Evolutionary conservation across 2,113 vertebrate genomes (phyloP).

Genomic region (Phainopepla nitens): DNA sequence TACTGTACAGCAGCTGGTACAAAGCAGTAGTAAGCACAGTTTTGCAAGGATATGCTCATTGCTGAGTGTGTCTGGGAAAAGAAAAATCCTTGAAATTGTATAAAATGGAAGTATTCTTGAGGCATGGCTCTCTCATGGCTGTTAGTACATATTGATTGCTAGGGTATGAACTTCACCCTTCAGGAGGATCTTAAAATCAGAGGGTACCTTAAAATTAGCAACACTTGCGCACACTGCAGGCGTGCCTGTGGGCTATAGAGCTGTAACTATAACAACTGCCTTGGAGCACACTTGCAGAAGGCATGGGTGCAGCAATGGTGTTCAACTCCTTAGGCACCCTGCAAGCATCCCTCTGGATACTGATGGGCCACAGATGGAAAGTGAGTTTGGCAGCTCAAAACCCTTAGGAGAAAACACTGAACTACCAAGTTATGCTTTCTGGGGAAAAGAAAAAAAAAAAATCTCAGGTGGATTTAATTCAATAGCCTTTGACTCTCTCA

Average conservation of each 20-base stretch:
- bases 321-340: not conserved
- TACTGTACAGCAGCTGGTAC: not conserved
- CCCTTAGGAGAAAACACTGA: not conserved
- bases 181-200: not conserved
- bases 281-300: not conserved
- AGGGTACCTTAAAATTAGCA: not conserved
- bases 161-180: not conserved
- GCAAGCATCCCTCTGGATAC: not conserved
- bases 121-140: not conserved
- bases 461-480: not conserved
- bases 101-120: not conserved
- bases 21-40: not conserved
- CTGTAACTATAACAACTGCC: conserved; percentile 16
- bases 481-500: not conserved
- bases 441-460: not conserved
- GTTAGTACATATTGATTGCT: not conserved
- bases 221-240: not conserved
- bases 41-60: not conserved
- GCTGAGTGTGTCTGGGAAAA: not conserved
- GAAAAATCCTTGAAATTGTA: not conserved
- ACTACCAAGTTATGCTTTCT: not conserved
- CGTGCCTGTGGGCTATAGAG: not conserved
- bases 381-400: not conserved
- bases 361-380: conserved; percentile 26
- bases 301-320: not conserved